phyloP scores from a whole-genome alignment of 2,888 invertebrate species.

The Cryptus armator region DNA sequence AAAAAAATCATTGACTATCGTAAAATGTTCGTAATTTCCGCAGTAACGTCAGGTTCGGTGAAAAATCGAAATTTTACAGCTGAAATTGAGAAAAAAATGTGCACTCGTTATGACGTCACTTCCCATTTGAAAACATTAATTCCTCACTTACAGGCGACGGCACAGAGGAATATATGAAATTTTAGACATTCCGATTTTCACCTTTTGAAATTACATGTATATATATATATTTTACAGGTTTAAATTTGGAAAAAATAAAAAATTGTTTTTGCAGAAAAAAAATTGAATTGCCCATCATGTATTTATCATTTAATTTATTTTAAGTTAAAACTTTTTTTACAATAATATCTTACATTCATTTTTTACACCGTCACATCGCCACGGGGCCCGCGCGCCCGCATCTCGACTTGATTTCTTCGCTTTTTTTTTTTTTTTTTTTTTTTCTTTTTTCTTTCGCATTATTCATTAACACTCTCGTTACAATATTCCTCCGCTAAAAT shows the following conservation, averaged over 20 bases:
- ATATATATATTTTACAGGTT: not conserved
- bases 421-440: conserved; percentile 43
- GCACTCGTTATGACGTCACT: no score
- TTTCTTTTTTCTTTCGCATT: conserved; percentile 59
- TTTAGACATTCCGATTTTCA: no score
- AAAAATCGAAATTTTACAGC: no score
- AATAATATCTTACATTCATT: conserved; percentile 84
- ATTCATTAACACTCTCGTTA: conserved; percentile 56
- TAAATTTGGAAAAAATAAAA: conserved; percentile 26
- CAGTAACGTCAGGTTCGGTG: no score
- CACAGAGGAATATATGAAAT: no score
- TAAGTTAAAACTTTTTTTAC: conserved; percentile 85
- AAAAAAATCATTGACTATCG: no score
- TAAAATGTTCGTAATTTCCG: no score
- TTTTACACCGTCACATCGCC: conserved; percentile 78
- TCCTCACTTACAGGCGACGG: no score
- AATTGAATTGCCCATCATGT: conserved; percentile 50
- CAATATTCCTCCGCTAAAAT: conserved; percentile 48
- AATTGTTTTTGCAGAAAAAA: conserved; percentile 29
- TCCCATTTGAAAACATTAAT: no score
- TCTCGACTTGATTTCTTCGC: conserved; percentile 40
- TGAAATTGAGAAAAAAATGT: no score
- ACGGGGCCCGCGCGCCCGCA: conserved; percentile 66
- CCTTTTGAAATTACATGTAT: no score
- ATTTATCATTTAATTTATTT: conserved; percentile 85